Conservation (phyloP, 2,888 invertebrate genomes). For the Hylaea fasciaria region DNA sequence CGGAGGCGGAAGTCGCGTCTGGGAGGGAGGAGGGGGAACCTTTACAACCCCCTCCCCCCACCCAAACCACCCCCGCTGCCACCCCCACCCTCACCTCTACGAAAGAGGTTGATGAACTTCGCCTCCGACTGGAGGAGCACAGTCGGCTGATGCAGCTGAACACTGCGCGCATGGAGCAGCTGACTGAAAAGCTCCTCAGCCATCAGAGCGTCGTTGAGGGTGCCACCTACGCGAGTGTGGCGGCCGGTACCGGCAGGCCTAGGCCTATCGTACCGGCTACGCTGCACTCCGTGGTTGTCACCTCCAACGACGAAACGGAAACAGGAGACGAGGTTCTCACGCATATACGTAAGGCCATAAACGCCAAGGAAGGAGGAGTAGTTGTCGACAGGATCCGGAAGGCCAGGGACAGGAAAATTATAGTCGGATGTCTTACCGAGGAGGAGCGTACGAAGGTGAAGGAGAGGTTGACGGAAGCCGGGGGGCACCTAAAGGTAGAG, state of each 20-base stretch:
- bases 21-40: not conserved
- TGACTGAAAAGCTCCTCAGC: not conserved
- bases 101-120: no score
- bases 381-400: conserved; percentile 11
- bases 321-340: conserved; percentile 16
- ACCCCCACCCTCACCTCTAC: not conserved
- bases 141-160: not conserved
- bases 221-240: not conserved
- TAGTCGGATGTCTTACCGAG: conserved; percentile 9
- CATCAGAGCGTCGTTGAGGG: not conserved
- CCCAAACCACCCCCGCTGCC: no score
- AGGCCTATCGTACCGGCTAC: not conserved
- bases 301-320: not conserved
- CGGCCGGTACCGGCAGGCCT: not conserved
- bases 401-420: conserved; percentile 17
- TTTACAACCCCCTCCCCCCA: no score
- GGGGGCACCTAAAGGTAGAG: not conserved
- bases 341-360: conserved; percentile 10
- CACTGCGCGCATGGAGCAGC: not conserved
- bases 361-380: conserved; percentile 17
- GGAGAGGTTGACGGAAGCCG: not conserved
- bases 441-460: conserved; percentile 7
- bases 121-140: not conserved
- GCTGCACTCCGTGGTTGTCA: conserved; percentile 14
- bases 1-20: not conserved